phyloP scores from a whole-genome alignment of 2,797 vertebrate species.

The Propithecus perrieri region DNA sequence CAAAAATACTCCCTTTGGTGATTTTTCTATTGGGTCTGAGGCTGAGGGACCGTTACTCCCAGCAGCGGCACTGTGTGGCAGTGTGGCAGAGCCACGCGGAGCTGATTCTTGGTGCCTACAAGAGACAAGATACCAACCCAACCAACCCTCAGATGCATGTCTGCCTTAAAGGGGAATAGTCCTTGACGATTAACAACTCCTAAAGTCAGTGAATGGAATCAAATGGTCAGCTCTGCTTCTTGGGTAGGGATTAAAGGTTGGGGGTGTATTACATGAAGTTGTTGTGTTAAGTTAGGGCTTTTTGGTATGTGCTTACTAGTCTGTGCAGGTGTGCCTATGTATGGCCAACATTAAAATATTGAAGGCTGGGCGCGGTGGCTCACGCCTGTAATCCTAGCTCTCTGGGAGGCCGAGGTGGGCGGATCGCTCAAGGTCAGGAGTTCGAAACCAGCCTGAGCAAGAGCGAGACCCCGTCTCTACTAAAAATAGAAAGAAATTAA shows the following conservation, averaged over 20 bases:
- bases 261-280: background rate
- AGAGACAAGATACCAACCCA: background rate
- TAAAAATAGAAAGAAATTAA: too few relatives aligned
- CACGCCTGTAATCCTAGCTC: too few relatives aligned
- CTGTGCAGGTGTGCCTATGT: background rate
- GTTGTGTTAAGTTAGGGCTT: too few relatives aligned
- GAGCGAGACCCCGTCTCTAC: too few relatives aligned
- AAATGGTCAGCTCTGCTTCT: background rate
- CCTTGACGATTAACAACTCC: background rate
- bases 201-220: background rate
- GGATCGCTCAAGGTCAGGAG: too few relatives aligned
- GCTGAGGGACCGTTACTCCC: background rate
- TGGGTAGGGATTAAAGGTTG: background rate
- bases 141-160: background rate
- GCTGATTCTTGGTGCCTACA: background rate
- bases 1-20: background rate
- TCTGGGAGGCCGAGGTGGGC: too few relatives aligned
- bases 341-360: background rate
- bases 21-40: background rate
- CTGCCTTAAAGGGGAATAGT: background rate
- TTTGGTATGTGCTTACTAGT: background rate
- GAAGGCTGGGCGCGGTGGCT: too few relatives aligned
- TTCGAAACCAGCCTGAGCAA: too few relatives aligned
- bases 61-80: background rate
- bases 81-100: fast-evolving